Percentiles rank a stretch among this genome's conserved stretches.
phyloP scores from a whole-genome alignment of 1,140 invertebrate species.

The Proctacanthus coquilletti region DNA sequence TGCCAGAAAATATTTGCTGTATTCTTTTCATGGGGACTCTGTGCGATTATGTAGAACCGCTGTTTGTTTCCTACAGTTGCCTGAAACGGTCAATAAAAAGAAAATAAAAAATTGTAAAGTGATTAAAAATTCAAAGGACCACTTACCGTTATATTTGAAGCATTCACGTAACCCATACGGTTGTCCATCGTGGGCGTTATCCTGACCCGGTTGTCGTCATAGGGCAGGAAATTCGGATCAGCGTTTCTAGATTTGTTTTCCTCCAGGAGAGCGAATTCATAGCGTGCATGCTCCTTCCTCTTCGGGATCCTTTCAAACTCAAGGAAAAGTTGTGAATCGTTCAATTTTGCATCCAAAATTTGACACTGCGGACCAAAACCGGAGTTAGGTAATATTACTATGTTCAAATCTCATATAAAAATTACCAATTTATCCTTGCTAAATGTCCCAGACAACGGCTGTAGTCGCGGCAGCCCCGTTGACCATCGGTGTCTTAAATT shows the following conservation, averaged over 20 bases:
- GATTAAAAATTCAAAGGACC: not conserved
- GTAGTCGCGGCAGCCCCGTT: slow-evolving; percentile 44
- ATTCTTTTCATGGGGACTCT: slow-evolving; percentile 40
- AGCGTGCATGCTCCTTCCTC: slow-evolving; percentile 41
- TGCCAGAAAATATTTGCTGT: slow-evolving; percentile 57
- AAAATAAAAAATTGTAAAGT: not conserved
- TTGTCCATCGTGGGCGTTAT: slow-evolving; percentile 63
- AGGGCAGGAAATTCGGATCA: slow-evolving; percentile 59
- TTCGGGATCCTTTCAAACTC: slow-evolving; percentile 80
- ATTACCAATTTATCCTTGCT: slow-evolving; percentile 62
- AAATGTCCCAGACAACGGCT: slow-evolving; percentile 50
- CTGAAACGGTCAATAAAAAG: slow-evolving; percentile 22
- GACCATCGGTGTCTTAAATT: slow-evolving; percentile 45
- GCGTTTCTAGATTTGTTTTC: slow-evolving; percentile 27
- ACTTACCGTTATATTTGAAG: slow-evolving; percentile 65
- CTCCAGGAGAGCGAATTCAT: slow-evolving; percentile 24
- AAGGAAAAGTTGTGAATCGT: slow-evolving; percentile 64
- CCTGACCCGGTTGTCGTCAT: slow-evolving; percentile 72
- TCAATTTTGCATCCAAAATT: slow-evolving; percentile 62
- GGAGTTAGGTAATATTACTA: not conserved
- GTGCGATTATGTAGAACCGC: slow-evolving; percentile 71
- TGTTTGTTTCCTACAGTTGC: slow-evolving; percentile 57
- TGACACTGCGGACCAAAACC: slow-evolving; percentile 46
- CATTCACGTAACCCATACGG: slow-evolving; percentile 77
- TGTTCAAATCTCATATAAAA: too few species aligned